Evolutionary conservation across 2,113 vertebrate species (phyloP).

Genomic region (Holacanthus passer): DNA sequence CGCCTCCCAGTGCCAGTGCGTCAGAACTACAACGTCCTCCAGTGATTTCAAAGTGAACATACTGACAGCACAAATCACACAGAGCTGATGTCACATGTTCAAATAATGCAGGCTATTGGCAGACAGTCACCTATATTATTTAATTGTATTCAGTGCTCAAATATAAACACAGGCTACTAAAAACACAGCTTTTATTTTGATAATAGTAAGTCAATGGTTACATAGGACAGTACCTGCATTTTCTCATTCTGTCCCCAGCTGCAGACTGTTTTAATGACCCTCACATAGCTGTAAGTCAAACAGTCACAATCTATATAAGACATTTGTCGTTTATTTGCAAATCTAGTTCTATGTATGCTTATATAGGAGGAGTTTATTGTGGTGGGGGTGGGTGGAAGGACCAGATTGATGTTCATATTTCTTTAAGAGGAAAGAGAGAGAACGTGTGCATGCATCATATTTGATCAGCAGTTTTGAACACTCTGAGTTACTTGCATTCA

Average conservation of each 20-base stretch:
- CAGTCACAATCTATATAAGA: not conserved
- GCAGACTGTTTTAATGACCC: not conserved
- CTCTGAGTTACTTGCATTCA: not conserved
- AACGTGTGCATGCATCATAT: not conserved
- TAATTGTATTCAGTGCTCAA: too few species aligned
- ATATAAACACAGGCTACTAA: too few species aligned
- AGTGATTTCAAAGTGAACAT: not conserved
- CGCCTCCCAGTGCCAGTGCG: slow-evolving; percentile 57
- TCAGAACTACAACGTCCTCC: not conserved
- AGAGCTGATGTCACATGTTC: too few species aligned
- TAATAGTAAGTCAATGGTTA: not conserved
- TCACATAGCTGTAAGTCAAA: not conserved
- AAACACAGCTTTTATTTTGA: too few species aligned
- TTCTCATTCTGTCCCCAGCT: not conserved
- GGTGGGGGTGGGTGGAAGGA: not conserved
- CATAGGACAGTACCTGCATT: not conserved
- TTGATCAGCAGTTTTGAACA: not conserved
- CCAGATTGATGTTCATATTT: not conserved
- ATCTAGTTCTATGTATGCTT: not conserved
- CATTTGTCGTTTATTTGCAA: not conserved
- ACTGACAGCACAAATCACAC: not conserved
- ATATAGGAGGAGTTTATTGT: not conserved
- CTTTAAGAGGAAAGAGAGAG: too few species aligned
- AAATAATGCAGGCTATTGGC: too few species aligned
- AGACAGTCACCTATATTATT: too few species aligned